A percentile compares a stretch with the other conserved stretches of the same genome.
phyloP scores from a whole-genome alignment of 1,140 invertebrate genomes.

The Colletes latitarsis region DNA sequence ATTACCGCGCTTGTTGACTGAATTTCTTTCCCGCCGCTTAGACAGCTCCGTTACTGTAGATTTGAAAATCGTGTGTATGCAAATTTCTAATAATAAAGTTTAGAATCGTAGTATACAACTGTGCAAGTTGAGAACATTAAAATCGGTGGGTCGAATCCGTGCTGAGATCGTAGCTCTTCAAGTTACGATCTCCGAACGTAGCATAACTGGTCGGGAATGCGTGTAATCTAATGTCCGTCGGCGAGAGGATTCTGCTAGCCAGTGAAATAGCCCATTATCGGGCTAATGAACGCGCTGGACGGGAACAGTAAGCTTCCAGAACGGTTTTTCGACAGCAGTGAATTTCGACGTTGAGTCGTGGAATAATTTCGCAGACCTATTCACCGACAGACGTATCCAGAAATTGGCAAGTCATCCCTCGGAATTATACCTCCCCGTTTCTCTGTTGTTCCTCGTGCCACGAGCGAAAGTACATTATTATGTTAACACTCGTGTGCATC shows the following conservation, averaged over 20 bases:
- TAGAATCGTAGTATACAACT: too few species aligned
- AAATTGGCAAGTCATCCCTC: constrained; percentile 1
- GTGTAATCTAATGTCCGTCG: constrained; percentile 48
- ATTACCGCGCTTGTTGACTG: too few species aligned
- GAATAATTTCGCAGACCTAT: constrained; percentile 23
- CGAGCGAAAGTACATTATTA: constrained; percentile 1
- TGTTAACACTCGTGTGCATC: too few species aligned
- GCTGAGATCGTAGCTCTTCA: too few species aligned
- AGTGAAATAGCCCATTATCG: constrained; percentile 47
- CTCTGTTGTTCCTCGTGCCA: background rate
- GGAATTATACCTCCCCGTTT: background rate
- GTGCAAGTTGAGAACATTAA: too few species aligned
- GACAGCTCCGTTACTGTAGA: too few species aligned
- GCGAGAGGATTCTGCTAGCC: constrained; percentile 1
- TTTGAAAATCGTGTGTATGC: too few species aligned
- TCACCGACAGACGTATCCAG: background rate
- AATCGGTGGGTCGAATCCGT: too few species aligned
- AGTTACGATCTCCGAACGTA: background rate
- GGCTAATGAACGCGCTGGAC: constrained; percentile 40
- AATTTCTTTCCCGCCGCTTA: too few species aligned
- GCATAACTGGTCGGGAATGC: constrained; percentile 29
- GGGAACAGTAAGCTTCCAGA: constrained; percentile 7
- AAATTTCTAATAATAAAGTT: too few species aligned
- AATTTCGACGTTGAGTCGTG: constrained; percentile 4
- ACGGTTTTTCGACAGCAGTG: constrained; percentile 1